Evolutionary conservation across 2,797 vertebrate species (phyloP), one percentile per base, ranked within the genome.

Genomic region (Muraenolepis orangiensis): DNA sequence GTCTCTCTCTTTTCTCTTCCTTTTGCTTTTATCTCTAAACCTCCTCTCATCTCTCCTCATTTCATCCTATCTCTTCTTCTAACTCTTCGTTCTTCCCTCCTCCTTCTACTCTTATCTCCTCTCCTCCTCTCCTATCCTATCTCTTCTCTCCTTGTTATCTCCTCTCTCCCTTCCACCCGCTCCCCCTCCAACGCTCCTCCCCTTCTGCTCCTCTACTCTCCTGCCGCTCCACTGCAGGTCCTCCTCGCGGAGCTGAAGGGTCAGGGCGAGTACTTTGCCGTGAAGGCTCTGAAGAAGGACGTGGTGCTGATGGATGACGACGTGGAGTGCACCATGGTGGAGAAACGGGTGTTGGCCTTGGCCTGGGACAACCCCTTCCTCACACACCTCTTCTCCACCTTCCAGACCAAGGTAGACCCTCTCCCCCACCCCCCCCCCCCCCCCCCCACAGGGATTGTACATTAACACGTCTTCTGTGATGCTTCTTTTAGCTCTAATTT

Each of bases 291-390:
- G 81, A 99, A 99, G 87, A 99, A 99, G 84, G 98, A 99, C 0
- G 98, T 99, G 16, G 98, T 99, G 38, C 90, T 99, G 79, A 98
- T 99, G 73, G 97, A 99, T 13, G 98, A 99, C 2, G 98, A 99
- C 0, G 96, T 99, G 78, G 98, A 99, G 81, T 99, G 98, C 79
- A 99, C 98, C 34, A 99, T 99, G 98, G 94, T 99, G 75, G 98
- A 99, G 91, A 99, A 99, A 89, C 92, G 98, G 51, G 98, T 99
- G 77, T 90, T 99, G 0, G 95, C 97, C 0, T 91, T 99, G 38
- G 97, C 97, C 18, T 97, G 96, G 96, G 97, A 98, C 32, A 98
- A 97, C 79, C 98, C 97, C 8, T 99, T 99, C 80, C 98, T 99
- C 81, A 98, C 98, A 0, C 97, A 99, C 76, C 95, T 99, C 66